Evolutionary conservation across 2,797 vertebrate genomes (phyloP), one percentile per base, ranked within the genome.

Genomic region (Megalops cyprinoides): DNA sequence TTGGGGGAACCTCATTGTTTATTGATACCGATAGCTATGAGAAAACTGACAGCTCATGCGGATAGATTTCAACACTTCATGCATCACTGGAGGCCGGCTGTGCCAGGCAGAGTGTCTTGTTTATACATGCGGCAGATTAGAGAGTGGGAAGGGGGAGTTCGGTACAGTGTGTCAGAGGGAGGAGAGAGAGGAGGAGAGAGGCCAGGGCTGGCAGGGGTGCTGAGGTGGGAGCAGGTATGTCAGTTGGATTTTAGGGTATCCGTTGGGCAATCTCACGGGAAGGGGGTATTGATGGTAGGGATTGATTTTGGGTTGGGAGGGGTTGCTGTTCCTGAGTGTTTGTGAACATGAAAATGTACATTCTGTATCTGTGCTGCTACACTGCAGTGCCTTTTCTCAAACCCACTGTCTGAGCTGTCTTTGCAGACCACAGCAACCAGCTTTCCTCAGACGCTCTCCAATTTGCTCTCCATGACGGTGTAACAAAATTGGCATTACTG

Each of bases 21-120:
- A 93, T 95, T 96, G 94, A 95, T 95, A 90, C 91, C 89, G 91
- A 94, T 91, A 93, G 94, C 93, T 93, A 90, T 87, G 90, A 90
- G 94, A 94, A 93, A 94, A 94, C 91, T 94, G 94, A 94, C 93
- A 91, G 92, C 92, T 94, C 92, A 87, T 89, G 82, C 93, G 92
- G 94, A 95, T 94, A 89, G 92, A 93, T 95, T 94, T 95, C 94
- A 93, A 90, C 94, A 91, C 91, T 91, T 91, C 91, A 93, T 94
- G 92, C 94, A 94, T 94, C 95, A 95, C 85, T 86, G 85, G 85
- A 79, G 51, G 34, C 89, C 83, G 86, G 88, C 91, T 86, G 86
- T 89, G 74, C 74, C 81, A 48, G 53, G 65, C 73, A 31, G 78
- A 77, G 78, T 39, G 25, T 73, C 44, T 77, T 80, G 67, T 77